A percentile compares a stretch with the other conserved stretches of the same genome.
Conservation (phyloP, 2,888 invertebrate species). For the Pegoplata infirma region DNA sequence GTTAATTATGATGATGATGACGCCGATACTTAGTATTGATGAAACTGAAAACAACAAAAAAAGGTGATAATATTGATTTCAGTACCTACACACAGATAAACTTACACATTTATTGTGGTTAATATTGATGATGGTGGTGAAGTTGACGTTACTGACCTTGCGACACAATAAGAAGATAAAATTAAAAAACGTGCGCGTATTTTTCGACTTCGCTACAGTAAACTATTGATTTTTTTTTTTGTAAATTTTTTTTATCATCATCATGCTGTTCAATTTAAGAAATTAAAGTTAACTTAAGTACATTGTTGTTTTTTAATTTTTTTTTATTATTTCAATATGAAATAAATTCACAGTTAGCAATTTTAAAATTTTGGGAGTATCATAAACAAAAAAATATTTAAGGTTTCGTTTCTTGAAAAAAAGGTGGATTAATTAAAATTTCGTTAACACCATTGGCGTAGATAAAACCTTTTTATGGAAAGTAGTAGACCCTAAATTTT, state of each 20-base stretch:
- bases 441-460: no score
- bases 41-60: no score
- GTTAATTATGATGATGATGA: not conserved
- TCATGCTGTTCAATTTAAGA: not conserved
- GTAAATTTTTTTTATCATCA: not conserved
- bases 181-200: slow-evolving; percentile 15
- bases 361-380: not conserved
- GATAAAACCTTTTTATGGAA: no score
- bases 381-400: not conserved
- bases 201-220: slow-evolving; percentile 4
- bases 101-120: not conserved
- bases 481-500: no score
- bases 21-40: not conserved
- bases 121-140: slow-evolving; percentile 16
- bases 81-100: no score
- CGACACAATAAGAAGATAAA: slow-evolving; percentile 41
- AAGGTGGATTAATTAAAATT: slow-evolving; percentile 24
- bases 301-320: not conserved
- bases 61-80: not conserved
- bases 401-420: not conserved
- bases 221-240: not conserved
- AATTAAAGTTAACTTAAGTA: not conserved
- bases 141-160: slow-evolving; percentile 55
- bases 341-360: slow-evolving; percentile 2
- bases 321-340: not conserved